Conservation (phyloP, 2,113 vertebrate species). For the Sander lucioperca region DNA sequence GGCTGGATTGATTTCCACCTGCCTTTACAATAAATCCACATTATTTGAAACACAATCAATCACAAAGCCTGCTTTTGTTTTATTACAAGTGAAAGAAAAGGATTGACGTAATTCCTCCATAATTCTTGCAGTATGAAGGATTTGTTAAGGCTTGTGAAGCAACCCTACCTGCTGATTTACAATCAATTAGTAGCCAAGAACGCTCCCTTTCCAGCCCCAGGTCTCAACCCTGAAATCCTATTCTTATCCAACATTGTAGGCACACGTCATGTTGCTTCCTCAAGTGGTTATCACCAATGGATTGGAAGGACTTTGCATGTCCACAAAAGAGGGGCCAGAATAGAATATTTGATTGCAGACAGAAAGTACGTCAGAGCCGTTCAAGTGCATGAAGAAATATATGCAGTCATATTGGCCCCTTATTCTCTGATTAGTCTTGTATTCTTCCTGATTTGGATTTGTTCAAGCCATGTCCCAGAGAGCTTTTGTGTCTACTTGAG, state of each 20-base stretch:
- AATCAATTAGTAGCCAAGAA: neutral
- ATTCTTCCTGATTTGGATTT: constrained; percentile 6
- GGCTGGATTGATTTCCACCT: neutral
- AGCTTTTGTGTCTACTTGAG: neutral
- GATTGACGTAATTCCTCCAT: too few relatives aligned
- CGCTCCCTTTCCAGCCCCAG: too few relatives aligned
- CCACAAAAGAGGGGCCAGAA: constrained; percentile 28
- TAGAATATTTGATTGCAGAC: constrained; percentile 56
- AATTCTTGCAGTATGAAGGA: neutral
- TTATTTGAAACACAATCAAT: neutral
- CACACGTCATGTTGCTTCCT: constrained; percentile 12
- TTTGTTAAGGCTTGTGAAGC: neutral
- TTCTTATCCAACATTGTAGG: neutral
- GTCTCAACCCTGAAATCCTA: constrained; percentile 6
- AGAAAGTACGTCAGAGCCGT: constrained; percentile 8
- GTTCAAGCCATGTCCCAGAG: neutral
- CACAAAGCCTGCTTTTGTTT: too few relatives aligned
- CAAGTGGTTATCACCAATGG: neutral
- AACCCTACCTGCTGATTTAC: neutral
- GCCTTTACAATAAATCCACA: neutral
- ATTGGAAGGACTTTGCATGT: constrained; percentile 11
- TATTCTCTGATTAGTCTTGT: constrained; percentile 25
- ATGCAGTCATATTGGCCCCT: neutral
- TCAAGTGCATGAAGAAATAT: constrained; percentile 12
- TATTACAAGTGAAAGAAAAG: too few relatives aligned